Evolutionary conservation across 2,113 vertebrate species (phyloP).

Genomic region (Mandrillus leucophaeus): DNA sequence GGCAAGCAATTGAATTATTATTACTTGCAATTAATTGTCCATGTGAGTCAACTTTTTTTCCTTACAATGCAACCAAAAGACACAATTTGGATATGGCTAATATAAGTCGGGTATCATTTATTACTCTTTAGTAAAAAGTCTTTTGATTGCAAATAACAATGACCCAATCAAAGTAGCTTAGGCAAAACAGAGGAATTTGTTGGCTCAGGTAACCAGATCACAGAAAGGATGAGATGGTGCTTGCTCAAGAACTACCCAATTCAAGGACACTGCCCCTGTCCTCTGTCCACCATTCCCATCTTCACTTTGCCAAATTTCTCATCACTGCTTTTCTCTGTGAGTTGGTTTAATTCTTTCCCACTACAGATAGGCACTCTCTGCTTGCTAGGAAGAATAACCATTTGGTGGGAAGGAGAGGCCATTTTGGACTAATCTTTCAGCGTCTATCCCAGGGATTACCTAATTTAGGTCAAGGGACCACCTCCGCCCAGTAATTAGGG

Average conservation of each 20-base stretch:
- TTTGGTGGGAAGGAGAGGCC: background rate
- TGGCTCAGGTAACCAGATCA: background rate
- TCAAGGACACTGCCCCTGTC: background rate
- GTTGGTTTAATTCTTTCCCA: background rate
- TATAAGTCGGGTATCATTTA: background rate
- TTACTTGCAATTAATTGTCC: background rate
- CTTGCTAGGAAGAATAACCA: background rate
- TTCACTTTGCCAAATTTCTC: constrained; percentile 12
- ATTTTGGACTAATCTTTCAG: background rate
- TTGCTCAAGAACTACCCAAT: background rate
- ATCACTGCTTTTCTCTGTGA: background rate
- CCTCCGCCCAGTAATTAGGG: background rate
- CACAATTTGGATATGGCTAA: background rate
- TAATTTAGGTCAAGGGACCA: background rate
- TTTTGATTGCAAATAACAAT: constrained; percentile 17
- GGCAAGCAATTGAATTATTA: background rate
- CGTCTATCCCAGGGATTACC: background rate
- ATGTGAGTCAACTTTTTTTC: background rate
- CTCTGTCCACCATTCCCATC: background rate
- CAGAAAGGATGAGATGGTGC: background rate
- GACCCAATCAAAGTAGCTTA: background rate
- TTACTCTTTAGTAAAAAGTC: background rate
- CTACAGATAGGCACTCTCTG: background rate
- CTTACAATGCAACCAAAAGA: background rate
- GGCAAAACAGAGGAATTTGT: background rate